Evolutionary conservation across 2,113 vertebrate species (phyloP).

Genomic region (Hippoglossus stenolepis): DNA sequence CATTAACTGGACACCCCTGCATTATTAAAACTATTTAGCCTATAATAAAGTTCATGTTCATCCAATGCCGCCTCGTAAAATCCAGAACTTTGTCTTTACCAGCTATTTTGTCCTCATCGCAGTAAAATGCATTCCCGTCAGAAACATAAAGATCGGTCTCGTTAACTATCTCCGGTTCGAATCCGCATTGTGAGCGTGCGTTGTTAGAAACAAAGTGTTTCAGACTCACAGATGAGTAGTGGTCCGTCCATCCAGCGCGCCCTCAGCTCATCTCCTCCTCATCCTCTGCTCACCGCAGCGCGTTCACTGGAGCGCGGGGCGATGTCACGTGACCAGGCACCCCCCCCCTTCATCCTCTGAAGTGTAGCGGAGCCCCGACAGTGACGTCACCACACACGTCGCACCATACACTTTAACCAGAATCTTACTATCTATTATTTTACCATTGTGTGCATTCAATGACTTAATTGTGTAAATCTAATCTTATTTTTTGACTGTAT

Average conservation of each 20-base stretch:
- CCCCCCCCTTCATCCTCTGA: neutral
- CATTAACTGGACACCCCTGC: too few relatives aligned
- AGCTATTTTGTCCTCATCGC: neutral
- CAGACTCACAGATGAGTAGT: slow-evolving; percentile 50
- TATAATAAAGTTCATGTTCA: neutral
- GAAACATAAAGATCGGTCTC: neutral
- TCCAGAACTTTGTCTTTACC: neutral
- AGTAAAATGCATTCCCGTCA: too few relatives aligned
- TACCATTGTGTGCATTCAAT: too few relatives aligned
- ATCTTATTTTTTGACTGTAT: too few relatives aligned
- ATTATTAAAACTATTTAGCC: neutral
- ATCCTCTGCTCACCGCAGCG: slow-evolving; percentile 35
- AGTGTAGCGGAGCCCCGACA: neutral
- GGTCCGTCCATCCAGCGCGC: slow-evolving; percentile 35
- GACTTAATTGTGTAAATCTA: too few relatives aligned
- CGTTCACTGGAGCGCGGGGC: slow-evolving; percentile 13
- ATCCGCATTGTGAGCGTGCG: neutral
- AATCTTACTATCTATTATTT: too few relatives aligned
- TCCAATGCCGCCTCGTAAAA: neutral
- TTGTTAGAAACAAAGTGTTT: neutral
- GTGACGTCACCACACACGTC: slow-evolving; percentile 14
- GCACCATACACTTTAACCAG: neutral
- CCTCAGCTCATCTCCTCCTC: slow-evolving; percentile 44
- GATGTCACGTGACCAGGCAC: slow-evolving; percentile 69
- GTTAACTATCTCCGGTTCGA: neutral